Percentiles rank a stretch among this genome's conserved stretches.
Conservation (phyloP, 2,888 invertebrate genomes). For the Carabus problematicus region DNA sequence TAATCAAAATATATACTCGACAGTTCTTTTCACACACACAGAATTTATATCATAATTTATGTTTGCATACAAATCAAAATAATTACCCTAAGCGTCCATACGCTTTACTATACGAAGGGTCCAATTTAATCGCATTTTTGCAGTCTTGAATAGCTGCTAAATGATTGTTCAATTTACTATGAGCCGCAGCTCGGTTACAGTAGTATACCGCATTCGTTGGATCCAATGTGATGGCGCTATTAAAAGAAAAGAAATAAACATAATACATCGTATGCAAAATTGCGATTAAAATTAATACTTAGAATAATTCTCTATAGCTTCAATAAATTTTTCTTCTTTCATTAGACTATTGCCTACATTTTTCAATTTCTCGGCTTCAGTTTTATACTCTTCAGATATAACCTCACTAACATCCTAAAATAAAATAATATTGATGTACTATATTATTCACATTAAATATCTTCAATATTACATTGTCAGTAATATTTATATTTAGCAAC, state of each 20-base stretch:
- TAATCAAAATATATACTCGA: too few species aligned
- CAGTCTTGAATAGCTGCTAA: conserved; percentile 89
- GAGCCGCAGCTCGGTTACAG: conserved; percentile 96
- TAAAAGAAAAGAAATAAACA: conserved; percentile 31
- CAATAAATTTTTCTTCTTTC: conserved; percentile 80
- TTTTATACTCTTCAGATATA: conserved; percentile 64
- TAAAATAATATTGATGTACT: conserved; percentile 2
- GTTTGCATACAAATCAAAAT: not conserved
- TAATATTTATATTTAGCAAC: not conserved
- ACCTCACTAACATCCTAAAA: conserved; percentile 44
- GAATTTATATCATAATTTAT: not conserved
- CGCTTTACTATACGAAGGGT: conserved; percentile 93
- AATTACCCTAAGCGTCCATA: conserved; percentile 85
- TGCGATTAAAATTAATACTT: conserved; percentile 56
- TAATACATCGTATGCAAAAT: conserved; percentile 24
- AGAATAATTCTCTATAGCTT: conserved; percentile 85
- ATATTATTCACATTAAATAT: conserved; percentile 3
- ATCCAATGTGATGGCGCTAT: conserved; percentile 86
- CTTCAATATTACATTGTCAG: not conserved
- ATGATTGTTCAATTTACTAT: conserved; percentile 87
- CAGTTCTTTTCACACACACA: too few species aligned
- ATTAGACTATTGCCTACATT: conserved; percentile 89
- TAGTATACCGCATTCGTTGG: conserved; percentile 92
- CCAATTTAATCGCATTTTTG: conserved; percentile 84
- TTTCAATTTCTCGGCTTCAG: conserved; percentile 84